phyloP scores from a whole-genome alignment of 1,140 invertebrate species.

The Myzus persicae region DNA sequence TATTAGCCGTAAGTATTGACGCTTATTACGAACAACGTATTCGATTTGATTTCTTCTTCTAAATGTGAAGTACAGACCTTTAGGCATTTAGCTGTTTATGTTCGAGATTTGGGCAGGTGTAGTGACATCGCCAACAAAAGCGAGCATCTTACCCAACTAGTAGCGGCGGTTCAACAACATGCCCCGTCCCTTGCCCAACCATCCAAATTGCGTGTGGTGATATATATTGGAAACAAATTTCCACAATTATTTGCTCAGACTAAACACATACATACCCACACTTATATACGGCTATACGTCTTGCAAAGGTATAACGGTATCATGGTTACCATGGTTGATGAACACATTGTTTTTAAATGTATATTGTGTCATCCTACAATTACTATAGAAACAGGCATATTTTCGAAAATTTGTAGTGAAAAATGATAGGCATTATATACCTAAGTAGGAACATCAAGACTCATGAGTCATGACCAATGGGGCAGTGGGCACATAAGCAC shows the following conservation, averaged over 20 bases:
- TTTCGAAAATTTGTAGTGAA: neutral
- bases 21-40: no score
- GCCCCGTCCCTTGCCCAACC: neutral
- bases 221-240: neutral
- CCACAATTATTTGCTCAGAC: neutral
- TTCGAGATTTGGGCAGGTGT: neutral
- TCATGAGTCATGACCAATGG: no score
- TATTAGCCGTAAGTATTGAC: neutral
- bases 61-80: neutral
- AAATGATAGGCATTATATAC: no score
- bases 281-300: neutral
- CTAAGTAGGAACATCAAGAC: no score
- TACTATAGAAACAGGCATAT: neutral
- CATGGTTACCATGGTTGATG: neutral
- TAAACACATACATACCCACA: no score
- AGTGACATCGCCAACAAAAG: neutral
- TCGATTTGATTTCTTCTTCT: no score
- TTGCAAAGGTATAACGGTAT: no score
- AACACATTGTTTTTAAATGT: no score
- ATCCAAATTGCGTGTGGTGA: neutral
- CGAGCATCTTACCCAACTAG: neutral
- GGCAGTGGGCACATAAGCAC: no score
- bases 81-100: neutral
- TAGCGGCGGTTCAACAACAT: neutral
- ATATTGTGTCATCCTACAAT: no score